Evolutionary conservation across 2,797 vertebrate species (phyloP), one percentile per base, ranked within the genome.

Genomic region (Paratrypauchen microcephalus): DNA sequence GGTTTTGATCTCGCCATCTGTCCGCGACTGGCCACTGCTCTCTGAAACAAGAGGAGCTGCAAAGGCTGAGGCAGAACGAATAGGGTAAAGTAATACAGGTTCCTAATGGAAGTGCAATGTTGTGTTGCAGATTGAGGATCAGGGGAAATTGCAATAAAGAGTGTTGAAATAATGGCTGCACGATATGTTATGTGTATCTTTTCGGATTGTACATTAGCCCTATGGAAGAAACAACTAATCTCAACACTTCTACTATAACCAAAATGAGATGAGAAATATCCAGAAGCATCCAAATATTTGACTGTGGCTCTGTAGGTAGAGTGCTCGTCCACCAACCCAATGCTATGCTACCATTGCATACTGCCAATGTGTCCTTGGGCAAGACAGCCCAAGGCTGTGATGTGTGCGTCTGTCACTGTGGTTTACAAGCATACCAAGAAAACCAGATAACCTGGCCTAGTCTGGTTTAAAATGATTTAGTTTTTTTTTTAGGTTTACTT

Each of bases 1-100:
- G 86, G 80, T 73, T 87, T 89, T 91, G 88, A 85, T 89, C 82
- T 84, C 45, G 83, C 86, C 91, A 92, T 92, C 88, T 89, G 91
- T 87, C 88, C 86, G 77, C 84, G 68, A 73, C 77, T 74, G 75
- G 82, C 67, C 74, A 76, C 76, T 71, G 77, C 77, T 77, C 32
- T 68, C 67, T 69, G 68, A 73, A 39, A 39, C 60, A 45, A 67
- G 65, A 24, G 13, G 21, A 24, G 18, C 48, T 15, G 72, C 68
- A 68, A 36, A 59, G 72, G 28, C 3, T n/a, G n/a, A 59, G 19
- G 62, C 57, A 6, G 61, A 67, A 66, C n/a, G 0, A 61, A 45
- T 39, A 48, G 65, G 54, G 6, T 28, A 39, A 21, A 48, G 28
- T 41, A 59, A 66, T 28, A 11, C 15, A 65, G 73, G 55, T 6